Conservation (phyloP, 2,797 vertebrate genomes). For the Monodelphis domestica region DNA sequence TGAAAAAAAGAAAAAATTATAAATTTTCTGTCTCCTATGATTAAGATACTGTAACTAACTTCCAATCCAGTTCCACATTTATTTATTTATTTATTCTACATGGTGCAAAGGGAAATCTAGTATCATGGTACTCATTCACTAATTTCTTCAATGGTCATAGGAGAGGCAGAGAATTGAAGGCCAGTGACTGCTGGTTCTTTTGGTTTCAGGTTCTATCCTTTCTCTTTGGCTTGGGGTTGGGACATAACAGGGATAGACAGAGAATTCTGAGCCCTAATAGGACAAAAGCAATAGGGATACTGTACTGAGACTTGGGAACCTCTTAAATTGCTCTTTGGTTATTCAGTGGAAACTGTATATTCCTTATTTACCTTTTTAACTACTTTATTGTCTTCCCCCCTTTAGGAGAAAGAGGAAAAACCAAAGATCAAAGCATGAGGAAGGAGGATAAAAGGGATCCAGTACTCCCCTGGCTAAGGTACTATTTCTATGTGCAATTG, state of each 20-base stretch:
- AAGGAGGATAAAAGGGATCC: neutral
- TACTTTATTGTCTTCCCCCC: no score
- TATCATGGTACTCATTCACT: neutral
- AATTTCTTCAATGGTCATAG: neutral
- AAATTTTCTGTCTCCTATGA: neutral
- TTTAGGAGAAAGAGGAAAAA: no score
- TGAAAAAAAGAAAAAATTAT: no score
- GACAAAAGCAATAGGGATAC: neutral
- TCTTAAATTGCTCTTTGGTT: neutral
- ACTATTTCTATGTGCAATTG: neutral
- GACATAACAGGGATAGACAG: neutral
- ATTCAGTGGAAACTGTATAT: neutral
- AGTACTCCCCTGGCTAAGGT: neutral
- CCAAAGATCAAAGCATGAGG: neutral
- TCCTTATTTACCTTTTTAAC: neutral
- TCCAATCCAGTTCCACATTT: neutral
- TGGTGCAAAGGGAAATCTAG: neutral
- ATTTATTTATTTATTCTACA: neutral
- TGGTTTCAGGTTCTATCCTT: neutral
- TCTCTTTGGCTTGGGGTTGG: neutral
- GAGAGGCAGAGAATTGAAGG: neutral
- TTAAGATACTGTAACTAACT: neutral
- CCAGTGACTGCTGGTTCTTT: neutral
- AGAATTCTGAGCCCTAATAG: neutral
- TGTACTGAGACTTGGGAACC: neutral